Evolutionary conservation across 2,113 vertebrate genomes (phyloP).

Genomic region (Dolichotis patagonum): DNA sequence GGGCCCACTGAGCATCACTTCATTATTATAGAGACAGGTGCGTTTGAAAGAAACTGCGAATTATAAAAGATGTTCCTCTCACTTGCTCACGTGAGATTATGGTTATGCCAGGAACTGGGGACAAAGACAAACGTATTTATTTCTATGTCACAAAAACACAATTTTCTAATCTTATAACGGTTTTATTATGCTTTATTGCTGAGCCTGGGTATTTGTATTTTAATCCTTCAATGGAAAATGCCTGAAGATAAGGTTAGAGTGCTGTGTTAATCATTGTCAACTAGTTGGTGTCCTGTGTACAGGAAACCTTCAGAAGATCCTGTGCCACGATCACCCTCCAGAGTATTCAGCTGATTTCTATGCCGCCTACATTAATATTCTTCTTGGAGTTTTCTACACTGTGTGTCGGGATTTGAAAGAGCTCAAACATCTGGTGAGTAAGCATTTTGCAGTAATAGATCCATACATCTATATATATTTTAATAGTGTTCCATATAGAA

Average conservation of each 20-base stretch:
- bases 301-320: slow-evolving; percentile 95
- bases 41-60: neutral
- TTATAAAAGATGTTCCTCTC: neutral
- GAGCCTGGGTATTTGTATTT: neutral
- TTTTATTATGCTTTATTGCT: slow-evolving; percentile 44
- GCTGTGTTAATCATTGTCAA: neutral
- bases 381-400: slow-evolving; percentile 97
- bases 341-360: slow-evolving; percentile 95
- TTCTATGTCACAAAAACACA: neutral
- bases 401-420: slow-evolving; percentile 97
- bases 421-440: slow-evolving; percentile 94
- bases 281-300: slow-evolving; percentile 69
- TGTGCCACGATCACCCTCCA: slow-evolving; percentile 91
- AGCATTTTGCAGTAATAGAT: neutral
- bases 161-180: neutral
- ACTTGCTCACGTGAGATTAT: neutral
- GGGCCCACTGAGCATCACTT: neutral
- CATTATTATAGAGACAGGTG: neutral
- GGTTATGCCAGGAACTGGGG: neutral
- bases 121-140: neutral
- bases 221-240: slow-evolving; percentile 50
- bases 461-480: neutral
- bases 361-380: slow-evolving; percentile 95
- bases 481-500: slow-evolving; percentile 35
- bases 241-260: neutral